These are phyloP conservation scores for Cyphomyrmex costatus DNA, from an alignment of 1,140 invertebrate genomes.

Conservation along the genomic window DNA sequence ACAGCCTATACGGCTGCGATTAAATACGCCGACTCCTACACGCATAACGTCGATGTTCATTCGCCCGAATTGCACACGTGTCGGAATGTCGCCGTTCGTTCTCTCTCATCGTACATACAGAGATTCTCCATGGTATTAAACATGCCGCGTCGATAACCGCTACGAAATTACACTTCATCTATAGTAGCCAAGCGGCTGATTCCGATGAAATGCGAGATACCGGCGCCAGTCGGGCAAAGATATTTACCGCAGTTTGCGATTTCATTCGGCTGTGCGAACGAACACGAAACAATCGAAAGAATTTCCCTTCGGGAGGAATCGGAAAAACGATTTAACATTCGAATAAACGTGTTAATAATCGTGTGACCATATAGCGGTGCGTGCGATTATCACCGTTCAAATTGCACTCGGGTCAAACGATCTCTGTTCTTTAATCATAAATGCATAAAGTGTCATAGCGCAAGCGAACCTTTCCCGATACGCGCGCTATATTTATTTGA, in stretches of 20 bases:
- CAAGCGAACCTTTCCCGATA: background rate
- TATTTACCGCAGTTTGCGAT: background rate
- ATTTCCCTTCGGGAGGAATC: background rate
- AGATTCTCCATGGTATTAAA: constrained; percentile 32
- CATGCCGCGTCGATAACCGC: constrained; percentile 24
- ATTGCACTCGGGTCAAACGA: background rate
- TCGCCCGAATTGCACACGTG: constrained; percentile 30
- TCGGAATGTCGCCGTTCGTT: constrained; percentile 48
- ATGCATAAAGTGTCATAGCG: background rate
- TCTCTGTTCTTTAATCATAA: constrained; percentile 8
- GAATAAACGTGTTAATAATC: constrained; percentile 33
- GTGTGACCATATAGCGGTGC: no score
- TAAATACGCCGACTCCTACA: constrained; percentile 37
- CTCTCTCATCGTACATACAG: background rate
- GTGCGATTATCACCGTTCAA: background rate
- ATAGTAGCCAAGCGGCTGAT: background rate
- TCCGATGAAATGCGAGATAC: constrained; percentile 33
- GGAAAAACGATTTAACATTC: constrained; percentile 23
- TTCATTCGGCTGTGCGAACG: background rate
- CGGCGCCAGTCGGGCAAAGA: background rate
- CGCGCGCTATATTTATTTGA: background rate
- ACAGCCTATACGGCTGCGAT: constrained; percentile 28
- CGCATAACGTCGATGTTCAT: constrained; percentile 10
- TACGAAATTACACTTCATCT: constrained; percentile 10
- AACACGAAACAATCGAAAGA: background rate